Percentiles rank a stretch among this genome's conserved stretches.
These are phyloP conservation scores for Dipodomys spectabilis DNA, from an alignment of 2,113 vertebrate species.

Conservation along the genomic window DNA sequence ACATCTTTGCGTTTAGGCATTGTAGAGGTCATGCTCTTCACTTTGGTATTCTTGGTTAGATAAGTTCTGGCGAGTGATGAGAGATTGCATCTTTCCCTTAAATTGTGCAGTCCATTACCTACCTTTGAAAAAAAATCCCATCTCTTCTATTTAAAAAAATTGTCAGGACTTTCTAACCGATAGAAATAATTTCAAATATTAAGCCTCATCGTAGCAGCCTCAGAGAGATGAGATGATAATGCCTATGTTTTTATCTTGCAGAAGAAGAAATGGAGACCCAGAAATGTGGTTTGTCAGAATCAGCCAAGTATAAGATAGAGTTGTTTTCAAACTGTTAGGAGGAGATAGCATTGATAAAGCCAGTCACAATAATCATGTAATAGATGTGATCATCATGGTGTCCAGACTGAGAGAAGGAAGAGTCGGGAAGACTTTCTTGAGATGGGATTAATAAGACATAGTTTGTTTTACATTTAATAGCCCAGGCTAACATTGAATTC, in stretches of 20 bases:
- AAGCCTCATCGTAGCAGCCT: background rate
- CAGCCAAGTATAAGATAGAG: background rate
- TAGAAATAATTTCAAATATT: slow-evolving; percentile 3
- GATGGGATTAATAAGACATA: background rate
- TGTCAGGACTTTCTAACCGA: background rate
- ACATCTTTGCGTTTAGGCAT: background rate
- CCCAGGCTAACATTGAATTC: background rate
- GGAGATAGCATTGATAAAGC: background rate
- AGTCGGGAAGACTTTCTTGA: background rate
- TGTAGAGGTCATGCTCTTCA: background rate
- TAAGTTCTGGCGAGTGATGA: background rate
- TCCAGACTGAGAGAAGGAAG: background rate
- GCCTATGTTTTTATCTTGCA: background rate
- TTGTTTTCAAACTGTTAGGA: background rate
- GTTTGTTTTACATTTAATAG: background rate
- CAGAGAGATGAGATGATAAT: background rate
- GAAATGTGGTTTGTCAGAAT: slow-evolving; percentile 5
- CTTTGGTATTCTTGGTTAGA: background rate
- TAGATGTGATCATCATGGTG: background rate
- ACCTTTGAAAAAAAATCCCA: background rate
- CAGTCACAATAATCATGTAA: background rate
- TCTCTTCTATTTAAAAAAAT: background rate
- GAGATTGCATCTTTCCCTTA: background rate
- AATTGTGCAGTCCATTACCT: background rate
- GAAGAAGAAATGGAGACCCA: background rate